Evolutionary conservation across 2,113 vertebrate genomes (phyloP), one percentile per base, ranked within the genome.

Genomic region (Neogale vison): DNA sequence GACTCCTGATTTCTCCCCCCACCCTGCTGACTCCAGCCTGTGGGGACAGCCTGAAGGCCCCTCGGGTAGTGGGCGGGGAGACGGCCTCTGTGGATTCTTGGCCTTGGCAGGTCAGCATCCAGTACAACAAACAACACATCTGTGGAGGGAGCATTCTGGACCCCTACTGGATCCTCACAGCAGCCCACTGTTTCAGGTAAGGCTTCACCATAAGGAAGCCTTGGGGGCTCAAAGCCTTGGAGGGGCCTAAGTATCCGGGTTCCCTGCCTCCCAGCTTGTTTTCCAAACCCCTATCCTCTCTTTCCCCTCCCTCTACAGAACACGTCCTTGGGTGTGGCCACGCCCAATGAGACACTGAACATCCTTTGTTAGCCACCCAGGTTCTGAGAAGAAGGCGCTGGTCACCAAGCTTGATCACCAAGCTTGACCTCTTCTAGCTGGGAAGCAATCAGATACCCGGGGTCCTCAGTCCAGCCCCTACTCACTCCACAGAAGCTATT

Each of bases 21-120:
- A 61, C 29, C 0, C 7, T 0, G 3, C 5, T 0, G 71, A 34
- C 29, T 34, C 6, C 97, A 99, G 99, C 92, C 93, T 99, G 99
- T 23, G 99, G 99, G 45, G 4, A 96, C 12, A 97, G 69, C 45
- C 2, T 4, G 3, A 71, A 98, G 83, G 67, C 91, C 0, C 95
- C 98, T 9, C 99, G 99, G 0, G 99, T 99, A 52, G 98, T 99
- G 57, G 99, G 99, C 0, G 99, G 99, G 4, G 86, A 93, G 1
- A 94, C 98, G 3, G 98, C 99, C 0, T 1, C 94, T 13, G 99
- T 99, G 86, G 98, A 99, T 50, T 79, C 98, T 1, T 99, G 99
- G 99, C 99, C 99, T 0, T 99, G 99, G 99, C 99, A 99, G 98
- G 99, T 99, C 92, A 99, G 99, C 95, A 36, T 99, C 97, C 99